These are phyloP conservation scores for Nasonia longicornis DNA, from an alignment of 1,140 invertebrate species.

Conservation along the genomic window DNA sequence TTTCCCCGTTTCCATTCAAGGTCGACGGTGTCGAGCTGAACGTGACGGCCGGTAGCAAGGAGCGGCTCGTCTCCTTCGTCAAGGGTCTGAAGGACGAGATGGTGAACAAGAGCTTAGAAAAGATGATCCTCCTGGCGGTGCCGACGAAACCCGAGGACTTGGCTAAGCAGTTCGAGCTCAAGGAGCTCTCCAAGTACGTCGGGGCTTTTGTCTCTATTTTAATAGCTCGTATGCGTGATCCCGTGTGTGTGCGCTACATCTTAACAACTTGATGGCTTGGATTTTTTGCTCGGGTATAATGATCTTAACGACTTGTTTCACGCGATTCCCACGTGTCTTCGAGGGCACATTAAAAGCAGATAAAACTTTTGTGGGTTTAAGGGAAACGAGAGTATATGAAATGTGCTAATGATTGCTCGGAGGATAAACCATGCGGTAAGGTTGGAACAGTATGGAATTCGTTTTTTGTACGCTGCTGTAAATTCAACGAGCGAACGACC, in stretches of 20 bases:
- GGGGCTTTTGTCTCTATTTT: constrained; percentile 3
- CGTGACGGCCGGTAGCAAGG: constrained; percentile 72
- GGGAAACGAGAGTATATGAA: background rate
- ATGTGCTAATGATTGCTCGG: too few species aligned
- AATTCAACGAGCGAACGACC: too few species aligned
- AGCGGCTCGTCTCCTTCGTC: constrained; percentile 71
- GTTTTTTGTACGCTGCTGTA: too few species aligned
- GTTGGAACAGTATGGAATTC: too few species aligned
- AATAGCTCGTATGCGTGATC: background rate
- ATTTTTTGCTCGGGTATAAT: background rate
- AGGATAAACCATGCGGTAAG: too few species aligned
- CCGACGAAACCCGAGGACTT: constrained; percentile 74
- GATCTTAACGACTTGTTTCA: background rate
- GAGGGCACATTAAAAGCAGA: background rate
- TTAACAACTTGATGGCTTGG: background rate
- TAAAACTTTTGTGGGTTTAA: background rate
- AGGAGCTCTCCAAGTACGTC: constrained; percentile 72
- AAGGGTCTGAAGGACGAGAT: constrained; percentile 72
- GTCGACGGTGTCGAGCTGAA: constrained; percentile 77
- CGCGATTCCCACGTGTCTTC: background rate
- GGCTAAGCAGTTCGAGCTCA: constrained; percentile 79
- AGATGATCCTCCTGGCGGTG: constrained; percentile 72
- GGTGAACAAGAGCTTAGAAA: constrained; percentile 65
- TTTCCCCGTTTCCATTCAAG: constrained; percentile 52
- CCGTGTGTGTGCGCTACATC: background rate